Base-by-base conservation (phyloP, 2,797 vertebrate genomes). In the Sebastes aleutianus region DNA sequence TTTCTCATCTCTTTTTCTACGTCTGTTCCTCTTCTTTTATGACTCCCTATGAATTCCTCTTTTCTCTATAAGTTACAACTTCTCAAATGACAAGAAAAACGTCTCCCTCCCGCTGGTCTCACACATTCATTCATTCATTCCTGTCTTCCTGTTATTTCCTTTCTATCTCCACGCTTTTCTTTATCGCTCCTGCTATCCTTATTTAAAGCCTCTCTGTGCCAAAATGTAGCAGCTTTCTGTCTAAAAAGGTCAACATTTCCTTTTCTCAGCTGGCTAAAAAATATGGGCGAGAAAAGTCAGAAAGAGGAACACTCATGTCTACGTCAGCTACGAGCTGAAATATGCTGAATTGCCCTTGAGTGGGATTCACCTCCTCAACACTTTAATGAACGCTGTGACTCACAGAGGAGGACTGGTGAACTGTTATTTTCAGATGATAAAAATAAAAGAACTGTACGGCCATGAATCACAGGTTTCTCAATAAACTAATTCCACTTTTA, bases 111-210 rank as follows among this genome's bases (percentile, higher is more conserved):
- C 10, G n/a, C 74, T 61, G 74, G 67, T 57, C 62, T 61, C 43
- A 16, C 58, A 85, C 74, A 11, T 50, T 32, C 61, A 87, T 88
- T 91, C 71, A 80, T 85, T 73, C 31, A 63, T 75, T 75, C 76
- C 72, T 68, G 36, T 72, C 72, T 50, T 78, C 58, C 75, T 87
- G 24, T 83, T 78, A 66, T 87, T 83, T 83, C 62, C 63, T 81
- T 47, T 71, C 26, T 22, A 56, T 82, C 64, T 13, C 8, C 14
- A 11, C 0, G 1, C 31, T 62, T 62, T 58, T 74, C 50, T 64
- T 79, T 62, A 85, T 57, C 6, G 0, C 53, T 43, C 14, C 56
- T 64, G 71, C 31, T 14, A 18, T 54, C 18, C 8, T 54, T 20
- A 70, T 66, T 66, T 80, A 12, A 53, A 82, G 22, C n/a, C 50